These are phyloP conservation scores for Cavia aperea DNA, from an alignment of 2,113 vertebrate species.

Conservation along the genomic window DNA sequence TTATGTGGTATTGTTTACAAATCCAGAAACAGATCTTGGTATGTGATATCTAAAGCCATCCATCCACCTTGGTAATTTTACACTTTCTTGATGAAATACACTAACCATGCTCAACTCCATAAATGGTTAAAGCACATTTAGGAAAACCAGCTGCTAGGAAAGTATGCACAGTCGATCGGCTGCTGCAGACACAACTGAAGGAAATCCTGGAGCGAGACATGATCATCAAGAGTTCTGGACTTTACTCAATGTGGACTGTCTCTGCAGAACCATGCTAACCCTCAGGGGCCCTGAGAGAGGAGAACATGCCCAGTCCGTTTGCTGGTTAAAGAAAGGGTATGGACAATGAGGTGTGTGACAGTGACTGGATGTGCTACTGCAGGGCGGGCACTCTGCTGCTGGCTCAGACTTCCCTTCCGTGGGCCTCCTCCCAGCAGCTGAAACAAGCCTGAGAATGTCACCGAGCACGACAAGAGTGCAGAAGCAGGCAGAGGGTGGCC, in stretches of 20 bases:
- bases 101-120: neutral
- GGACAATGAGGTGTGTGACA: no score
- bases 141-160: neutral
- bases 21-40: neutral
- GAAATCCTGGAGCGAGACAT: neutral
- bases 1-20: neutral
- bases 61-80: neutral
- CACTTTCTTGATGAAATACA: neutral
- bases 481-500: neutral
- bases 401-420: neutral
- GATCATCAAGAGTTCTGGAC: neutral
- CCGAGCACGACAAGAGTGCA: neutral
- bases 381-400: no score
- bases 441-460: neutral
- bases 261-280: neutral
- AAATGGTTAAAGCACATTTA: neutral
- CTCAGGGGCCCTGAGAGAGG: neutral
- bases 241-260: neutral
- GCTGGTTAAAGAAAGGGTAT: neutral
- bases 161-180: neutral
- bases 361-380: no score
- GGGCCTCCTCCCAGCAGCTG: neutral
- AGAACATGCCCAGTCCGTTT: neutral
- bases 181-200: neutral
- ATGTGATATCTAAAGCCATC: neutral